Evolutionary conservation across 2,797 vertebrate genomes (phyloP), one percentile per base, ranked within the genome.

Genomic region (Cossypha dichroa): DNA sequence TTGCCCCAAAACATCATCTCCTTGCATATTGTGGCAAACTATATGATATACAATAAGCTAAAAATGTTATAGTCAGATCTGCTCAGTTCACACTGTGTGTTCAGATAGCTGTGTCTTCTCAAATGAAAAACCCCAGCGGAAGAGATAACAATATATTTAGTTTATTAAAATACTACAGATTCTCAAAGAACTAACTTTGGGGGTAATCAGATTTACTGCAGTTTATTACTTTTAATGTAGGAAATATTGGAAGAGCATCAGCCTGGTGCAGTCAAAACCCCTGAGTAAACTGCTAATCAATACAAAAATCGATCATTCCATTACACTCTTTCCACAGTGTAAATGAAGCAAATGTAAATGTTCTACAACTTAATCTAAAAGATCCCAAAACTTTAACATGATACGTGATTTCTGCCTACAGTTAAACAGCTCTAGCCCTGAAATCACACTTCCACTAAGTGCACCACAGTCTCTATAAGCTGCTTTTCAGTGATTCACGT

Each of bases 221-320:
- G 12, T 85, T 89, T 89, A 79, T 87, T 79, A 49, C 15, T 92
- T 84, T 80, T 72, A 8, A 1, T 48, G 69, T 75, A 73, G 19
- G 16, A 89, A 66, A 89, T 94, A 92, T 7, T 90, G 93, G 70
- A 74, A 94, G 89, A 87, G 31, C 48, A 89, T 70, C 55, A 73
- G 28, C 21, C 40, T 48, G 29, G 21, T 52, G 12, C 15, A 40
- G 36, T 63, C 62, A 89, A 75, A 94, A 36, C 14, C 48, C 16
- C 31, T 10, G 31, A 55, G 40, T 55, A 63, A 86, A 87, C 23
- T 55, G 55, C 55, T 69, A 34, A 82, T 91, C 89, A 52, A 85
- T 89, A 76, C 14, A 33, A 84, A 78, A 74, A 88, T 54, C 8
- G 2, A 88, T 91, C n/a, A 34, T 34, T 34, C 33, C 33, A 34